Evolutionary conservation across 2,888 invertebrate species (phyloP).

Genomic region (Epinotia demarniana): DNA sequence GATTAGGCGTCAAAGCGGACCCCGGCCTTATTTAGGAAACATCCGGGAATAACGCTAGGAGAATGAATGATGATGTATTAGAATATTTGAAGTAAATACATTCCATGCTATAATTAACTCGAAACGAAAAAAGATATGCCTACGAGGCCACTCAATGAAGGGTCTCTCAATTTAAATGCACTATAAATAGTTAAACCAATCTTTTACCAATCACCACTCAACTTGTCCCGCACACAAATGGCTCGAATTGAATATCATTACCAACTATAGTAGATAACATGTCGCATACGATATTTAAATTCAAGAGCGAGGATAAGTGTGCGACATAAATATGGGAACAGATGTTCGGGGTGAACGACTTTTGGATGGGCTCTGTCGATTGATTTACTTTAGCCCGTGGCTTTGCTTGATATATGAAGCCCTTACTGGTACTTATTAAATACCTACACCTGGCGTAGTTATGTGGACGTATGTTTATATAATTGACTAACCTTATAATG

Average conservation of each 20-base stretch:
- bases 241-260: slow-evolving; percentile 54
- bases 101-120: not conserved
- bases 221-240: slow-evolving; percentile 36
- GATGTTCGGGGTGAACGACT: slow-evolving; percentile 79
- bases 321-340: slow-evolving; percentile 79
- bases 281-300: slow-evolving; percentile 55
- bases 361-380: slow-evolving; percentile 29
- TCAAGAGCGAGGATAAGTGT: slow-evolving; percentile 70
- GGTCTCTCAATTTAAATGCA: slow-evolving; percentile 27
- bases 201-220: slow-evolving; percentile 39
- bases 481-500: not conserved
- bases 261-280: slow-evolving; percentile 52
- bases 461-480: not conserved
- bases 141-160: slow-evolving; percentile 1
- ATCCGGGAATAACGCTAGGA: too few species aligned
- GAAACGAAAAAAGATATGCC: not conserved
- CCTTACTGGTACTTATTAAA: slow-evolving; percentile 10
- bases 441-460: slow-evolving; percentile 6
- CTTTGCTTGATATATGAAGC: slow-evolving; percentile 34
- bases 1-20: too few species aligned
- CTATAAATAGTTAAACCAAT: slow-evolving; percentile 17
- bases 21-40: too few species aligned
- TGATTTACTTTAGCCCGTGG: slow-evolving; percentile 34
- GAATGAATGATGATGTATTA: too few species aligned
- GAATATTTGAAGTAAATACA: too few species aligned